Base-by-base conservation (phyloP, 2,113 vertebrate genomes). In the Hucho hucho region DNA sequence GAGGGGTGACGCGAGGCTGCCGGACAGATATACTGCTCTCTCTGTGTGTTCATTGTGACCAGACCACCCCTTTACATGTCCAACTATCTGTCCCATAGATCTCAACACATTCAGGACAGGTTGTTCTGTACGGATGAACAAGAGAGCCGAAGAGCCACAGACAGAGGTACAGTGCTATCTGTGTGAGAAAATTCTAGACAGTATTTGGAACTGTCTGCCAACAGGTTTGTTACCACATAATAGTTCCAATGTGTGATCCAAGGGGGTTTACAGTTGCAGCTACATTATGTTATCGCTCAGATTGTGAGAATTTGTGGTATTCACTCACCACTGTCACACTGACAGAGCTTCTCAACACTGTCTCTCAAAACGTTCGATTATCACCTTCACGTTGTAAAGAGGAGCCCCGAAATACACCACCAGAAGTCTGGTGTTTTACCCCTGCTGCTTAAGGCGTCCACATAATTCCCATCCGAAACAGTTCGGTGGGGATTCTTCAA, bases 1-100 rank as follows among this genome's bases (percentile, higher is more conserved):
- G 32, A 47, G 75, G 79, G 85, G 79, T 47, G 70, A 63, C 3
- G 13, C 6, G 6, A 59, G 72, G 72, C 79, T 69, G 69, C 66
- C 72, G 22, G 73, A 79, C 68, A 49, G 24, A n/a, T 69, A 13
- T 69, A 11, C 69, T 64, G 28, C 53, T 70, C 53, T 67, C 72
- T 80, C 32, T 80, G 79, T 59, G 53, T 47, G 29, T 59, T 74
- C 70, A 71, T 83, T 83, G 70, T 72, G 4, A 64, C 75, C 67
- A 61, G 58, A 61, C 53, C 53, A 47, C 78, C 74, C 74, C 61
- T 28, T 37, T 77, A 64, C 65, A 64, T 5, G 66, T 16, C 14
- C 69, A 18, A 24, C 46, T 37, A 75, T 69, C 59, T 14, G 12
- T 72, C 66, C 12, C 24, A 16, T 29, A n/a, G 14, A 1, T 25